Evolutionary conservation across 2,888 invertebrate genomes (phyloP).

Genomic region (Drosophila borealis): DNA sequence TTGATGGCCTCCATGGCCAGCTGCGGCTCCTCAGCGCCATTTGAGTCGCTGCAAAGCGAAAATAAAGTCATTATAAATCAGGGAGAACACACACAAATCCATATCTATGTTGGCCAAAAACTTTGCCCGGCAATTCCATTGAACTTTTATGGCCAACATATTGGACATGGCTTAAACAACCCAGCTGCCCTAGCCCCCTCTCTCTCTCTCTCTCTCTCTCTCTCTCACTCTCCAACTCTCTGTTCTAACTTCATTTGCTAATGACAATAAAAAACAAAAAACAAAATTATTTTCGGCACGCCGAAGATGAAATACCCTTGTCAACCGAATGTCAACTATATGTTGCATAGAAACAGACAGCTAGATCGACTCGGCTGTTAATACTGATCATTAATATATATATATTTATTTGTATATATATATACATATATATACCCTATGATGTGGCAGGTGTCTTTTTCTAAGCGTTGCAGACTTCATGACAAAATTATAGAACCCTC

Average conservation of each 20-base stretch:
- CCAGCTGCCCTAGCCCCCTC: not conserved
- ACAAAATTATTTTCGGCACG: too few relatives aligned
- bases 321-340: too few relatives aligned
- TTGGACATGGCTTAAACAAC: conserved; percentile 28
- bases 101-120: conserved; percentile 43
- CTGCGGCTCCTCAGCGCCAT: conserved; percentile 16
- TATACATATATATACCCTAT: too few relatives aligned
- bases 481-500: not conserved
- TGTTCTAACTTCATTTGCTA: conserved; percentile 72
- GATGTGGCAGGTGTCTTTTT: not conserved
- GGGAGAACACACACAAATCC: conserved; percentile 1
- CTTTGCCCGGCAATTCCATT: conserved; percentile 52
- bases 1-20: conserved; percentile 45
- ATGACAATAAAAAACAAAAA: conserved; percentile 69
- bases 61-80: conserved; percentile 46
- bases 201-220: not conserved
- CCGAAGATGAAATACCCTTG: too few relatives aligned
- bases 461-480: not conserved
- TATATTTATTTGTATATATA: too few relatives aligned
- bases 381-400: too few relatives aligned
- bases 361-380: too few relatives aligned
- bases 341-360: too few relatives aligned
- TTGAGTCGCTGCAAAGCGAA: conserved; percentile 40
- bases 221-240: not conserved
- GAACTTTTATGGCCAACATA: conserved; percentile 66